Evolutionary conservation across 2,113 vertebrate species (phyloP).

Genomic region (Pedionomus torquatus): DNA sequence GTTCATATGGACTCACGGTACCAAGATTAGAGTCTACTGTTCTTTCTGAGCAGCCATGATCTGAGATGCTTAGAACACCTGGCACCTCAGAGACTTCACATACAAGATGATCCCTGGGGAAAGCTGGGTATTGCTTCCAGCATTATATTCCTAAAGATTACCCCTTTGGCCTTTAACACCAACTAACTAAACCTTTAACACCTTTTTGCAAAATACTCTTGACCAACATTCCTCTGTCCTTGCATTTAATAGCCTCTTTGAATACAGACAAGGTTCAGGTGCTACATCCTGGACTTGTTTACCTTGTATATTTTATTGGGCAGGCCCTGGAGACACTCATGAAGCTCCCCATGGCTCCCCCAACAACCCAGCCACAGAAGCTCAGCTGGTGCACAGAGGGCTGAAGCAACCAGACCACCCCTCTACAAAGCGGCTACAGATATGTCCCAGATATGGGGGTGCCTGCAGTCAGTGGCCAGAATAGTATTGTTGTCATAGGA

Average conservation of each 20-base stretch:
- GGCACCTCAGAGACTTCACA: background rate
- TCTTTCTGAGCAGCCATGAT: background rate
- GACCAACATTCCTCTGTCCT: background rate
- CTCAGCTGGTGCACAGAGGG: background rate
- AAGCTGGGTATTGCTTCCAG: background rate
- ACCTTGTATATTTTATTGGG: background rate
- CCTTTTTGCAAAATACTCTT: background rate
- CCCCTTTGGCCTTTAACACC: background rate
- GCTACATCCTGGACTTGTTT: background rate
- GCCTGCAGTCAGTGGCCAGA: background rate
- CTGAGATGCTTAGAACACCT: background rate
- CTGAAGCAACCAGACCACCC: background rate
- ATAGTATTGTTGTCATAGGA: background rate
- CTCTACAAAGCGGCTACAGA: background rate
- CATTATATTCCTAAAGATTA: background rate
- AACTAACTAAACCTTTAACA: background rate
- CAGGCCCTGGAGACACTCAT: background rate
- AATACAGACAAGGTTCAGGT: background rate
- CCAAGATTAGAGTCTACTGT: background rate
- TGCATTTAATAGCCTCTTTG: background rate
- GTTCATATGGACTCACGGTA: background rate
- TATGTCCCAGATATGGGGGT: background rate
- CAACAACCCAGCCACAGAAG: background rate
- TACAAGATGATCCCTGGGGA: background rate
- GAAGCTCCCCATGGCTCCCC: background rate